Conservation (phyloP, 2,113 vertebrate genomes). For the Mastomys coucha region DNA sequence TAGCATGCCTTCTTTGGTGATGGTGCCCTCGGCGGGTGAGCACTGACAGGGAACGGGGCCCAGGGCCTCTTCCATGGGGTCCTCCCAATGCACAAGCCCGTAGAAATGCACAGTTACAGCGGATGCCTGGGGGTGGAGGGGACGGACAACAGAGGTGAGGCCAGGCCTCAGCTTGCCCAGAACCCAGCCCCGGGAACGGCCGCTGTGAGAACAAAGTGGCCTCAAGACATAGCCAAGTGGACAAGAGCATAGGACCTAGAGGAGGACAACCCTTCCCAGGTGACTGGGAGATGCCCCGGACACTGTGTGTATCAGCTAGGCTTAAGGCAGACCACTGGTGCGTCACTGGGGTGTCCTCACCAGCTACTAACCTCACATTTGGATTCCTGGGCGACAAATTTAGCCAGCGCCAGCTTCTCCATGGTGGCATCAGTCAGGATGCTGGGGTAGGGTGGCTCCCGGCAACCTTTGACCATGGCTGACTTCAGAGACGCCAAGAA, state of each 20-base stretch:
- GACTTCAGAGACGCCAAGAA: conserved; percentile 93
- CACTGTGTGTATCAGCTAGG: accelerated
- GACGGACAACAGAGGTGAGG: accelerated
- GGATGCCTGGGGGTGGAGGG: conserved; percentile 85
- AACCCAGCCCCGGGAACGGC: background rate
- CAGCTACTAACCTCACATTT: conserved; percentile 91
- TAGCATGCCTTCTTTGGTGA: conserved; percentile 94
- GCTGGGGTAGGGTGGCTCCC: conserved; percentile 95
- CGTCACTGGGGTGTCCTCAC: accelerated
- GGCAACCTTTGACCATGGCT: conserved; percentile 96
- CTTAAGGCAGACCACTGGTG: background rate
- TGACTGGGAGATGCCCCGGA: accelerated
- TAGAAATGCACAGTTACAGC: conserved; percentile 93
- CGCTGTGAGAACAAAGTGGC: background rate
- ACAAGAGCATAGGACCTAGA: background rate
- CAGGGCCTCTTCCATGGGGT: conserved; percentile 92
- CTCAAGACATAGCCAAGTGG: background rate
- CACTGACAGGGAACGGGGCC: conserved; percentile 82
- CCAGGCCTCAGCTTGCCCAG: background rate
- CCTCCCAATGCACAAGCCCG: conserved; percentile 97
- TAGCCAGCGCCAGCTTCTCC: conserved; percentile 96
- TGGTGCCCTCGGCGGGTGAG: conserved; percentile 50
- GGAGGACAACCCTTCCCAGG: background rate
- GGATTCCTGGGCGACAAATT: conserved; percentile 97
- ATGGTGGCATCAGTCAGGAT: conserved; percentile 97